Evolutionary conservation across 30 jellyfish, hydroid and myxozoan species (phyloP).

Genomic region (Chrysaora quinquecirrha): DNA sequence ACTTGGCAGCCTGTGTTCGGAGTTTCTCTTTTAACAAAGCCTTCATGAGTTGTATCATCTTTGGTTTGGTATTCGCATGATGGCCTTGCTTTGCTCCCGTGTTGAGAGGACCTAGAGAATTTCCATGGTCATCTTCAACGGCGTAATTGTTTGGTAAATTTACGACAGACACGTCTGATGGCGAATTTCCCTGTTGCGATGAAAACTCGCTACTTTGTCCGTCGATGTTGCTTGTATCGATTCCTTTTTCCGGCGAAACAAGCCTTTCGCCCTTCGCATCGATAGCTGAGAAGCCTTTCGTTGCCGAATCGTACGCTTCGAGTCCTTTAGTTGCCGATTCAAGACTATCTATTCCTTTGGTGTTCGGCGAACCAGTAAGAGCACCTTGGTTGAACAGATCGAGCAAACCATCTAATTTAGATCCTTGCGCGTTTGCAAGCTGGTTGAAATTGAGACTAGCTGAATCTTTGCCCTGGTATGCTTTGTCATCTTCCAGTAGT

Average conservation of each 20-base stretch:
- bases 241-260: conserved; percentile 22
- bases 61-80: conserved; percentile 40
- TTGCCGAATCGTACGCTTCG: conserved; percentile 46
- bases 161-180: conserved; percentile 75
- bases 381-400: conserved; percentile 30
- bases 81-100: conserved; percentile 36
- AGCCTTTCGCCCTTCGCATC: conserved; percentile 13
- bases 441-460: conserved; percentile 37
- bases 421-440: conserved; percentile 68
- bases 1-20: conserved; percentile 44
- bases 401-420: conserved; percentile 41
- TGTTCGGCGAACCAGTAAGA: background rate
- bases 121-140: conserved; percentile 94
- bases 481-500: conserved; percentile 41
- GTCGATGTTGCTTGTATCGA: conserved; percentile 38
- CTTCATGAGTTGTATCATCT: conserved; percentile 41
- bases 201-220: conserved; percentile 6
- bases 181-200: conserved; percentile 18
- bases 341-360: conserved; percentile 19
- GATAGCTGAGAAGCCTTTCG: conserved; percentile 53
- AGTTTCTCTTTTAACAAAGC: conserved; percentile 42
- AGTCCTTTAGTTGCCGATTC: conserved; percentile 34
- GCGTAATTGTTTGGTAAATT: conserved; percentile 76
- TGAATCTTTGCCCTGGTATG: conserved; percentile 52
- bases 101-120: conserved; percentile 31